Base-by-base conservation (phyloP, 2,888 invertebrate genomes). In the Drosophila algonquin region DNA sequence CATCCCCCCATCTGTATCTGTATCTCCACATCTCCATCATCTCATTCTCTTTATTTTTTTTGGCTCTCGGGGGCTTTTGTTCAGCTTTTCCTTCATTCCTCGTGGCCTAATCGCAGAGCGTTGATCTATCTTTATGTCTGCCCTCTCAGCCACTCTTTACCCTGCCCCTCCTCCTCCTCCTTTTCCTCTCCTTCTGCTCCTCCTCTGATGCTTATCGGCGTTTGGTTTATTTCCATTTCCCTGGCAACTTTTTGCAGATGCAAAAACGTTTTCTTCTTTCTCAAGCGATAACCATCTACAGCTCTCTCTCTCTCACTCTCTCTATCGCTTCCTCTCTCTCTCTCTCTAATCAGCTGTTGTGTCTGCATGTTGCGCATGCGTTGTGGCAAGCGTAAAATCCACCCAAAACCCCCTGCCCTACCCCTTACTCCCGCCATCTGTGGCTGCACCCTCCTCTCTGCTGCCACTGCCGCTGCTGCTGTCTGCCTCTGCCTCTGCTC, bases 221-320 rank as follows among this genome's bases (percentile, higher is more conserved):
- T 80, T 88, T 83, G 85, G 80, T 77, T 88, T 85, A 86, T 83
- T 82, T 83, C 67, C 87, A 89, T 87, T 89, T 85, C 79, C 79
- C 83, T 85, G 80, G 76, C 87, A 81, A 80, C 80, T 67, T 67
- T 78, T 76, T 79, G 78, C 87, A 79, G 77, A 80, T 87, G 83
- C 87, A 35, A 61, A 62, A 63, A 59, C 82, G 67, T 69, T 67
- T 73, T 64, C 77, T 75, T 87, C 69, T 72, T 80, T 75, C 84
- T 81, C 80, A 68, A 45, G 67, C 51, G 67, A 67, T 67, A 51
- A 56, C 53, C 58, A 63, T 75, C 68, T 65, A 68, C 71, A 57
- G 45, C 60, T 6, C 40, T 2, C 35, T 35, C 35, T 12, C 40
- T 40, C 35, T 58, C 53, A 6, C 62, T 45, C 56, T 48, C 61